Evolutionary conservation across 2,113 vertebrate genomes (phyloP).

Genomic region (Hystrix cristata): DNA sequence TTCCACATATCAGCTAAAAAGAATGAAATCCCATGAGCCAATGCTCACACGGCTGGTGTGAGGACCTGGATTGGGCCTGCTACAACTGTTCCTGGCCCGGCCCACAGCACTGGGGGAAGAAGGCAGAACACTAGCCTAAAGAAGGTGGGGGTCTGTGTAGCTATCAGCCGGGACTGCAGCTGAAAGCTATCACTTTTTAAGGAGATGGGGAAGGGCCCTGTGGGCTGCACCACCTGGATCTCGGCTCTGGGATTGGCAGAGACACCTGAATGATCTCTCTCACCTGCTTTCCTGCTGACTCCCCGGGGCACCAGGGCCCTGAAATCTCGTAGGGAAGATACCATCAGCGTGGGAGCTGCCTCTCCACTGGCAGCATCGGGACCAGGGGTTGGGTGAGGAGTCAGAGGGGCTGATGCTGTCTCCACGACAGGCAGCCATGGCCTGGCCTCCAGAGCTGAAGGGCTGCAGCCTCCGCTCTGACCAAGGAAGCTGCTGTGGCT

Average conservation of each 20-base stretch:
- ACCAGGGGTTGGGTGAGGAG: neutral
- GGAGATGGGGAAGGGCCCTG: neutral
- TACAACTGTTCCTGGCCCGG: neutral
- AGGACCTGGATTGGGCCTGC: neutral
- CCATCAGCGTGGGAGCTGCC: neutral
- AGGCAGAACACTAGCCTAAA: neutral
- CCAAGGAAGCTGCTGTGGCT: neutral
- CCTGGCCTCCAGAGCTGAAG: neutral
- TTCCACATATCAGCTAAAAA: neutral
- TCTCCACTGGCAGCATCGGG: neutral
- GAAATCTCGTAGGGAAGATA: neutral
- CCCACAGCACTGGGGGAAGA: neutral
- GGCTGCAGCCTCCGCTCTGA: neutral
- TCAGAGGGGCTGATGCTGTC: rapidly evolving
- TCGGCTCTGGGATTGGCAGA: neutral
- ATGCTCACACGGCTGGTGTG: rapidly evolving
- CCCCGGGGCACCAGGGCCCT: neutral
- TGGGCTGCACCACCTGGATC: neutral
- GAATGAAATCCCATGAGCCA: neutral
- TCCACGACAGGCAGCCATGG: neutral
- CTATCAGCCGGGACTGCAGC: neutral
- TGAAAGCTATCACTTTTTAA: neutral
- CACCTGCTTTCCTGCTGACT: neutral
- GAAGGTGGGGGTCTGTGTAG: neutral
- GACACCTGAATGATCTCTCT: neutral